phyloP scores from a whole-genome alignment of 2,888 invertebrate genomes.

The Chymomyza amoena region DNA sequence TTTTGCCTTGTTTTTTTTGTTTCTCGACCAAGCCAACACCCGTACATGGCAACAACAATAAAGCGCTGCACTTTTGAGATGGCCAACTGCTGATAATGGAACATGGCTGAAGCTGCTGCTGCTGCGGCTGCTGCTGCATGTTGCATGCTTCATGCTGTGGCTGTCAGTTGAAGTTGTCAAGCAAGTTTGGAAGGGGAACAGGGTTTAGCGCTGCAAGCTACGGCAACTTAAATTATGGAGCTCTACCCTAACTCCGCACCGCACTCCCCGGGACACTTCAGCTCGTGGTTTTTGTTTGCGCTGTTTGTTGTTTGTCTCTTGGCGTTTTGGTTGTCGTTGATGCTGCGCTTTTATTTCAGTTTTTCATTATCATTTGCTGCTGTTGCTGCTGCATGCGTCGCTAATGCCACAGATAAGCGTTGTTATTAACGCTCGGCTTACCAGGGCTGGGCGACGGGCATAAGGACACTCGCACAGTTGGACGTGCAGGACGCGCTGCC shows the following conservation, averaged over 20 bases:
- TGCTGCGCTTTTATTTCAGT: constrained; percentile 71
- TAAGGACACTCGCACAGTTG: constrained; percentile 1
- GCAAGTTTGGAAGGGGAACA: constrained; percentile 22
- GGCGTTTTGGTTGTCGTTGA: constrained; percentile 43
- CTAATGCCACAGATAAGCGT: constrained; percentile 73
- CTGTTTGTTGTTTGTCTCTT: constrained; percentile 35
- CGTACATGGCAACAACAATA: not conserved
- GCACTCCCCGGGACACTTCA: not conserved
- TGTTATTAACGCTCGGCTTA: constrained; percentile 74
- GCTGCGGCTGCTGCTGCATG: not conserved
- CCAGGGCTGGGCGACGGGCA: constrained; percentile 54
- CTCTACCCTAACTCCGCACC: constrained; percentile 11
- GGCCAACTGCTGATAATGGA: constrained; percentile 74
- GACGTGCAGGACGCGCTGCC: not conserved
- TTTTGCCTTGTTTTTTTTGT: constrained; percentile 1
- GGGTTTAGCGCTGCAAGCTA: constrained; percentile 39
- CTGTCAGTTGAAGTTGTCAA: constrained; percentile 73
- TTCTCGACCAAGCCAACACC: constrained; percentile 6
- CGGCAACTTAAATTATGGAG: constrained; percentile 66
- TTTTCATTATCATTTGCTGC: constrained; percentile 65
- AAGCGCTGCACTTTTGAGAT: constrained; percentile 63
- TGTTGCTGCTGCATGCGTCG: constrained; percentile 52
- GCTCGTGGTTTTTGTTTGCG: not conserved
- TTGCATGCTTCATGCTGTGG: constrained; percentile 31
- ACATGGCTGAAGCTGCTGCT: constrained; percentile 10